Evolutionary conservation across 2,113 vertebrate genomes (phyloP).

Genomic region (Athene cunicularia): DNA sequence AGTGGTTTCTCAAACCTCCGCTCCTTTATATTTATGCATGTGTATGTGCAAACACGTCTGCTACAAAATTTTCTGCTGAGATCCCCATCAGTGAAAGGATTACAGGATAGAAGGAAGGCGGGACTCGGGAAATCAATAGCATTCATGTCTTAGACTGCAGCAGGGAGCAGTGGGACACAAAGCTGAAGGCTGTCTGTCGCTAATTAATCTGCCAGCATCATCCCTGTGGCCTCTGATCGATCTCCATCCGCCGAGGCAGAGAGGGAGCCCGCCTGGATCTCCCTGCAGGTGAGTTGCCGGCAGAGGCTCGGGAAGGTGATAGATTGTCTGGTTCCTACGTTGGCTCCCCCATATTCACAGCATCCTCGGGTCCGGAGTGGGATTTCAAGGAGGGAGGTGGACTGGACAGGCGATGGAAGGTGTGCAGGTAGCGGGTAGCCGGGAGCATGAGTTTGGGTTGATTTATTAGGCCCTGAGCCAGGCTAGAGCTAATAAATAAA

Average conservation of each 20-base stretch:
- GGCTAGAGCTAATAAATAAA: neutral
- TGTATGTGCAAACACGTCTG: fast-evolving
- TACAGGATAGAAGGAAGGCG: neutral
- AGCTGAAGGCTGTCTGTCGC: neutral
- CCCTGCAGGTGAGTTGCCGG: fast-evolving
- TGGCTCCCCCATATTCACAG: fast-evolving
- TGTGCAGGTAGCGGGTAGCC: neutral
- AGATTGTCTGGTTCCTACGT: neutral
- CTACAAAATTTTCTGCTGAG: neutral
- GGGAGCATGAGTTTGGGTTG: neutral
- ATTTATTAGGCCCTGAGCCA: neutral
- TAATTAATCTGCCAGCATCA: neutral
- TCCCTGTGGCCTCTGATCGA: neutral
- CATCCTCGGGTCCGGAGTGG: neutral
- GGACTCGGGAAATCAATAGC: neutral
- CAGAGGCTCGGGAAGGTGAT: neutral
- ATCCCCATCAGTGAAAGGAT: neutral
- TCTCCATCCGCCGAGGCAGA: neutral
- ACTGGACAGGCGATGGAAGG: fast-evolving
- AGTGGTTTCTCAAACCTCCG: neutral
- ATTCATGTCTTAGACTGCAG: neutral
- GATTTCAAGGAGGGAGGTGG: neutral
- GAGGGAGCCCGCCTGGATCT: neutral
- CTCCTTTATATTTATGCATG: neutral
- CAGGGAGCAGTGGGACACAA: neutral